A percentile compares a stretch with the other conserved stretches of the same genome.
Evolutionary conservation across 2,797 vertebrate genomes (phyloP).

Genomic region (Macrochelys suwanniensis): DNA sequence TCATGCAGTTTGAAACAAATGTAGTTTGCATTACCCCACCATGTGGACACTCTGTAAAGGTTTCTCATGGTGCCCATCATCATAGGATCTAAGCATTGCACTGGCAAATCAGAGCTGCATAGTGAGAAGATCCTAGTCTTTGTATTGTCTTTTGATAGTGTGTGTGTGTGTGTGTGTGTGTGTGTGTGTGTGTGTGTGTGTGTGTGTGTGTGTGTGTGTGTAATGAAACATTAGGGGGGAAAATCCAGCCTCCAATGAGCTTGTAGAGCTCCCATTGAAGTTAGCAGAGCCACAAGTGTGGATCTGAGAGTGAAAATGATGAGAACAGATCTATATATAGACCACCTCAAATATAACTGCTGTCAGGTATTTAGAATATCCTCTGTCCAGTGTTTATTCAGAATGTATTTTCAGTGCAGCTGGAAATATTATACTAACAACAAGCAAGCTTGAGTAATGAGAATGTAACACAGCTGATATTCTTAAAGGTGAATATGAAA

Average conservation of each 20-base stretch:
- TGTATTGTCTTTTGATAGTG: background rate
- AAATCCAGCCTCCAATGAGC: background rate
- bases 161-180: too few relatives aligned
- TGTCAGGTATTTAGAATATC: conserved; percentile 34
- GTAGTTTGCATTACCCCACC: background rate
- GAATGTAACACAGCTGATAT: background rate
- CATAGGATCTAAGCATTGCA: background rate
- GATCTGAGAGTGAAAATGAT: background rate
- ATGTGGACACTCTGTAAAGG: background rate
- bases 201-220: too few relatives aligned
- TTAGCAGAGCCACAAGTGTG: background rate
- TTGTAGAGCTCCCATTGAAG: background rate
- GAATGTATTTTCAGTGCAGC: conserved; percentile 35
- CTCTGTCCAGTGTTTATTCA: conserved; percentile 42
- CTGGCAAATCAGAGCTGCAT: background rate
- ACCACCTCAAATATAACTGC: background rate
- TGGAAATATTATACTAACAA: conserved; percentile 45
- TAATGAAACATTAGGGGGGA: rapidly evolving
- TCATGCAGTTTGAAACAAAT: background rate
- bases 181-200: too few relatives aligned
- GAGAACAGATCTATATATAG: conserved; percentile 15
- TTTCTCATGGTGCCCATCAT: background rate
- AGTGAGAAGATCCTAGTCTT: background rate
- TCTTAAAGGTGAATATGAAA: conserved; percentile 26
- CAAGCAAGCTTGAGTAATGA: conserved; percentile 35